Evolutionary conservation across 2,797 vertebrate genomes (phyloP).

Genomic region (Anguilla anguilla): DNA sequence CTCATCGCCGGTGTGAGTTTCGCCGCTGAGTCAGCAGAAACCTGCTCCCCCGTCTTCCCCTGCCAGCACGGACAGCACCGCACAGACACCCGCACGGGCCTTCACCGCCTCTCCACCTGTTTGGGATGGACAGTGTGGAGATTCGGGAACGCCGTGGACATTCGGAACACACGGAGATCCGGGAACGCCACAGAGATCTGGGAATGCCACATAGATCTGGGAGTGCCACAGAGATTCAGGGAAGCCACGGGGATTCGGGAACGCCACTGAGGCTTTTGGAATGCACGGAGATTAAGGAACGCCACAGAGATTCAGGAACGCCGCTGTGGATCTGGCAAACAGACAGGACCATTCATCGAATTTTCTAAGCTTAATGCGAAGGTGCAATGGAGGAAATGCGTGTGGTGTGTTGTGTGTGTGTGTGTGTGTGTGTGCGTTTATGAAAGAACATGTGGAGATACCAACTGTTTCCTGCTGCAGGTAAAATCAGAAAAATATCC

Average conservation of each 20-base stretch:
- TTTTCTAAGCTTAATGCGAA: constrained; percentile 23
- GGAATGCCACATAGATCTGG: constrained; percentile 60
- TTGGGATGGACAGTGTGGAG: background rate
- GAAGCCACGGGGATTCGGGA: too few relatives aligned
- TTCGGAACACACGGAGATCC: background rate
- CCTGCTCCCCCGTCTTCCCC: constrained; percentile 45
- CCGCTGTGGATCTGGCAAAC: too few relatives aligned
- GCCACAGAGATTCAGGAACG: constrained; percentile 18
- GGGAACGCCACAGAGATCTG: constrained; percentile 52
- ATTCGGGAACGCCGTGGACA: too few relatives aligned
- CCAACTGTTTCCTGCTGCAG: constrained; percentile 23
- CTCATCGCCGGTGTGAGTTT: background rate
- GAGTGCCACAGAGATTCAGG: constrained; percentile 42
- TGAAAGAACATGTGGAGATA: constrained; percentile 57
- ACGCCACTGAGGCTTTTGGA: constrained; percentile 25
- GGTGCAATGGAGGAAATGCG: background rate
- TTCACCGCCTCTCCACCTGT: background rate
- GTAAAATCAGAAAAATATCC: background rate
- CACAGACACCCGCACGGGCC: background rate
- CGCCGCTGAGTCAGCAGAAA: background rate
- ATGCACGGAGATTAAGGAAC: constrained; percentile 58
- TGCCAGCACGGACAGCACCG: constrained; percentile 53
- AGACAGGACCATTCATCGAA: constrained; percentile 71
- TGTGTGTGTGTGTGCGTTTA: background rate
- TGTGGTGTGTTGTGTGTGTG: background rate